phyloP scores from a whole-genome alignment of 1,140 invertebrate species.

The Monochamus saltuarius region DNA sequence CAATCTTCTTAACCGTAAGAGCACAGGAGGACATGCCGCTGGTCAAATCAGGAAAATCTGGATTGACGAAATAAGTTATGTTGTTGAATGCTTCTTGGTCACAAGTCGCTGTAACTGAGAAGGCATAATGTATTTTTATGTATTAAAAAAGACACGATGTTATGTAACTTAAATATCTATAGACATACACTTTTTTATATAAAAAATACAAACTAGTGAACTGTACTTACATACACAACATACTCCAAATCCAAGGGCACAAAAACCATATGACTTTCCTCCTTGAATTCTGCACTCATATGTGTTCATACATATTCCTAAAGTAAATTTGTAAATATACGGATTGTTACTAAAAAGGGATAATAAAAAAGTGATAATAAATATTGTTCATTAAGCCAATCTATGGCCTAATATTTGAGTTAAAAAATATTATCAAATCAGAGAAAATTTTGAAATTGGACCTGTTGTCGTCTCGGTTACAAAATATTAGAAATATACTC shows the following conservation, averaged over 20 bases:
- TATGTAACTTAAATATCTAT: not conserved
- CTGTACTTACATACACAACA: slow-evolving; percentile 80
- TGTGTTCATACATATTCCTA: slow-evolving; percentile 76
- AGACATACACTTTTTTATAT: not conserved
- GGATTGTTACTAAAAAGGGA: slow-evolving; percentile 5
- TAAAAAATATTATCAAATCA: not conserved
- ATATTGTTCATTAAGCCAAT: too few relatives aligned
- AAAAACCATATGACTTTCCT: slow-evolving; percentile 72
- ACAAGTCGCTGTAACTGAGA: slow-evolving; percentile 73
- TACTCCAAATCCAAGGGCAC: slow-evolving; percentile 82
- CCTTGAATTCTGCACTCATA: slow-evolving; percentile 80
- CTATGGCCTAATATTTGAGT: slow-evolving; percentile 4
- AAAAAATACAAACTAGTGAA: not conserved
- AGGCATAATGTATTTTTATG: slow-evolving; percentile 5
- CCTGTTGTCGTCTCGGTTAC: too few relatives aligned
- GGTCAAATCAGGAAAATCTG: slow-evolving; percentile 75
- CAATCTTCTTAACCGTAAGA: slow-evolving; percentile 69
- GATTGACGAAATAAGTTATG: slow-evolving; percentile 82
- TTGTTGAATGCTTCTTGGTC: slow-evolving; percentile 76
- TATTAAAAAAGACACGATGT: not conserved
- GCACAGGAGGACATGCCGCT: slow-evolving; percentile 64
- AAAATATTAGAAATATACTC: too few relatives aligned
- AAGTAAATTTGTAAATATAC: slow-evolving; percentile 30
- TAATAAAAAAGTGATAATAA: not conserved
- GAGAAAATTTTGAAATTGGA: not conserved